Evolutionary conservation across 2,888 invertebrate species (phyloP).

Genomic region (Pristionchus exspectatus): DNA sequence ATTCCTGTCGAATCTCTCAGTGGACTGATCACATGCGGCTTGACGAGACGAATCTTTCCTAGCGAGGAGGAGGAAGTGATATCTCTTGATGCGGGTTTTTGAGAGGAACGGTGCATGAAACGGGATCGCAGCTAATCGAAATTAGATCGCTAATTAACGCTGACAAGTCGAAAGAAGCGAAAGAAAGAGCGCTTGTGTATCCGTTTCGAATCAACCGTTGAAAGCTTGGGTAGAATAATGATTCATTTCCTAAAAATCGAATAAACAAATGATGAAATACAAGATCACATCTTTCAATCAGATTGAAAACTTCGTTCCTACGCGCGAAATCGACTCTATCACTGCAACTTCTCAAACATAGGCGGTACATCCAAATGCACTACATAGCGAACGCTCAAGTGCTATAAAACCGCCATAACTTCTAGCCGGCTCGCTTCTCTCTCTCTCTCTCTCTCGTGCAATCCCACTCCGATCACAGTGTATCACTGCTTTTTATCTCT

Average conservation of each 20-base stretch:
- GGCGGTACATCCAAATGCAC: not conserved
- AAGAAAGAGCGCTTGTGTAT: not conserved
- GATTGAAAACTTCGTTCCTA: not conserved
- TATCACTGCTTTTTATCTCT: no score
- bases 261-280: not conserved
- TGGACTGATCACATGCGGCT: no score
- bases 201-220: not conserved
- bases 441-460: not conserved
- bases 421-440: not conserved
- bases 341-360: not conserved
- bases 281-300: not conserved
- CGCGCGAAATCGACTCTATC: not conserved
- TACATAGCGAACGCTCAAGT: not conserved
- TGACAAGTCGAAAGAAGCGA: not conserved
- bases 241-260: not conserved
- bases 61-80: not conserved
- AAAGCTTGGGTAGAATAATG: not conserved
- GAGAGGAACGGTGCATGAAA: not conserved
- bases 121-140: not conserved
- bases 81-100: not conserved
- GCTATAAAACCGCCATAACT: constrained; percentile 7
- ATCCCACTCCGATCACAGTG: not conserved
- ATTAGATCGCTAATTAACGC: not conserved
- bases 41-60: no score
- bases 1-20: no score